Evolutionary conservation across 92 coral and sea anemone genomes (phyloP).

Genomic region (Metridium senile): DNA sequence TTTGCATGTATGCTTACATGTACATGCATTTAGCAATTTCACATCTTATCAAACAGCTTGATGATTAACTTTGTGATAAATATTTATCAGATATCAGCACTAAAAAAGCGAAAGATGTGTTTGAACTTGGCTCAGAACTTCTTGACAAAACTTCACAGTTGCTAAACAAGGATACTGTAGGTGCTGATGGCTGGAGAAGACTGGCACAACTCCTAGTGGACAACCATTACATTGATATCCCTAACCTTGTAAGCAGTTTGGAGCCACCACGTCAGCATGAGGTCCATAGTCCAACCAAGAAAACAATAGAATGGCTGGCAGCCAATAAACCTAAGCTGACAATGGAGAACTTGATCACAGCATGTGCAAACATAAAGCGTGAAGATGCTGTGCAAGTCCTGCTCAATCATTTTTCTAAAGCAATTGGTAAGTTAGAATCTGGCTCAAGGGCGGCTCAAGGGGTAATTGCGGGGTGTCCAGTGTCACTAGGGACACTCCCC

Average conservation of each 20-base stretch:
- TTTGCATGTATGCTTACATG: too few relatives aligned
- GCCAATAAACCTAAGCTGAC: conserved; percentile 12
- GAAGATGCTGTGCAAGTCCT: conserved; percentile 24
- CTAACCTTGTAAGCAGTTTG: background rate
- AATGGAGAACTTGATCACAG: background rate
- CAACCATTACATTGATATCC: background rate
- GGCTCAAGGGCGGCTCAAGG: too few relatives aligned
- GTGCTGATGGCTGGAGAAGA: conserved; percentile 30
- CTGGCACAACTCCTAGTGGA: conserved; percentile 4
- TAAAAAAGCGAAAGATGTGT: background rate
- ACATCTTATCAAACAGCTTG: too few relatives aligned
- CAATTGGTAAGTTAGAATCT: background rate
- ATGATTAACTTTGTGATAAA: too few relatives aligned
- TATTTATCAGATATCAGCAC: background rate
- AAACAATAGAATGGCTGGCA: conserved; percentile 15
- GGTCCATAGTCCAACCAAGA: conserved; percentile 31
- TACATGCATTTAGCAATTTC: too few relatives aligned
- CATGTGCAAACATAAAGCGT: conserved; percentile 11
- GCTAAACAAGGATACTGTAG: conserved; percentile 5
- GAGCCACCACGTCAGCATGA: conserved; percentile 17
- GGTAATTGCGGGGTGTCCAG: too few relatives aligned
- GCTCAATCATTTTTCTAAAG: background rate
- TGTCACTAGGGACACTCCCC: too few relatives aligned
- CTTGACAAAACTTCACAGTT: background rate
- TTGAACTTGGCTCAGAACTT: conserved; percentile 26